Percentiles rank a stretch among this genome's conserved stretches.
phyloP scores from a whole-genome alignment of 2,888 invertebrate genomes.

The Steinernema carpocapsae region DNA sequence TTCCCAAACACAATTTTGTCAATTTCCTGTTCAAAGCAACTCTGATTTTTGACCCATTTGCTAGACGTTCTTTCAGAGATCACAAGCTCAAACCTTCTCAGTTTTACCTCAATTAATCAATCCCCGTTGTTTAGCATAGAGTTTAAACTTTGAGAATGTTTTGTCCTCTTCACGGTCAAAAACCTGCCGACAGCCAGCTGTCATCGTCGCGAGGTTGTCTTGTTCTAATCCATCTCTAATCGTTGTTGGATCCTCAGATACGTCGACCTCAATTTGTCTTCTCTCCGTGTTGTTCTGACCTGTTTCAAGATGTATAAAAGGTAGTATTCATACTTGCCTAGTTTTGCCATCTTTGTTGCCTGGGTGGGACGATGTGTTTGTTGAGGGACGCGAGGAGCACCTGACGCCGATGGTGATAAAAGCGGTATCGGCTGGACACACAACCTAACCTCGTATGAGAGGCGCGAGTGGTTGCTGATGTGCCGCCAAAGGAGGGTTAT shows the following conservation, averaged over 20 bases:
- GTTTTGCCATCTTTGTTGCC: too few relatives aligned
- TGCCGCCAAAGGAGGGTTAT: background rate
- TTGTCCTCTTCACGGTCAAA: background rate
- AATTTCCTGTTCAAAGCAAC: too few relatives aligned
- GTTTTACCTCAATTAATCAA: background rate
- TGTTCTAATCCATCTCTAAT: too few relatives aligned
- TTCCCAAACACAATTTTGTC: too few relatives aligned
- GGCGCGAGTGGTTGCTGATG: too few relatives aligned
- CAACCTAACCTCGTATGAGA: too few relatives aligned
- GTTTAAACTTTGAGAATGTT: conserved; percentile 20
- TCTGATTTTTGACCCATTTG: too few relatives aligned
- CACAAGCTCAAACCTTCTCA: background rate
- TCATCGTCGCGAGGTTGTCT: too few relatives aligned
- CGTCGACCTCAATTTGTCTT: too few relatives aligned
- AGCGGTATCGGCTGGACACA: background rate
- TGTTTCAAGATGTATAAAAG: too few relatives aligned
- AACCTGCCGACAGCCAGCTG: background rate
- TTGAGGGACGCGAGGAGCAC: background rate
- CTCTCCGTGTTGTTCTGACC: conserved; percentile 25
- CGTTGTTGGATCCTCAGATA: too few relatives aligned
- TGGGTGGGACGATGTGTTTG: background rate
- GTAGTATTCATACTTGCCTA: background rate
- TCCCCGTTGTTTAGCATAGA: conserved; percentile 8
- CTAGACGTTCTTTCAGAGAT: background rate
- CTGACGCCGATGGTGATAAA: background rate